phyloP scores from a whole-genome alignment of 2,113 vertebrate genomes.

The Limanda limanda region DNA sequence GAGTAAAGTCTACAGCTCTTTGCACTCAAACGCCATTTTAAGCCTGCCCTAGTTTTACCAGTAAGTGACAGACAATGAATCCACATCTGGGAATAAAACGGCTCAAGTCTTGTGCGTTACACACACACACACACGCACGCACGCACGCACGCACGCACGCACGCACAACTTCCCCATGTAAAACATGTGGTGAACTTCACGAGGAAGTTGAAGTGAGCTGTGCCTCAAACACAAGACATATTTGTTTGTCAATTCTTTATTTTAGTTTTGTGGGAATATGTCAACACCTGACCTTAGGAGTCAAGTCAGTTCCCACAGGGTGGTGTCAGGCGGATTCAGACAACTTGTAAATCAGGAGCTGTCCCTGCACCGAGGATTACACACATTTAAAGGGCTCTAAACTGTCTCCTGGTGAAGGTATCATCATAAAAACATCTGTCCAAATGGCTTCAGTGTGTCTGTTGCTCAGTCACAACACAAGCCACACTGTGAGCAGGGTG shows the following conservation, averaged over 20 bases:
- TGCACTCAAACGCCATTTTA: background rate
- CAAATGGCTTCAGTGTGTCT: background rate
- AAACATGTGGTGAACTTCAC: no score
- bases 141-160: no score
- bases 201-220: background rate
- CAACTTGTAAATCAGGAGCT: no score
- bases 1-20: background rate
- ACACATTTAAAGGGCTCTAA: no score
- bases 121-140: no score
- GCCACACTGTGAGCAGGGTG: background rate
- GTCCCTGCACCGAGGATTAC: no score
- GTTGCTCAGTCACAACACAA: background rate
- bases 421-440: background rate
- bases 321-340: no score
- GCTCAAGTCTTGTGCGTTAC: no score
- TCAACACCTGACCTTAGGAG: background rate
- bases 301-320: no score
- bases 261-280: background rate
- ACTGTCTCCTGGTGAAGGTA: background rate
- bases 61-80: background rate
- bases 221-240: background rate
- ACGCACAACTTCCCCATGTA: no score
- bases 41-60: background rate
- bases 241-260: background rate
- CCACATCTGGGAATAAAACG: background rate